phyloP scores from a whole-genome alignment of 2,797 vertebrate species.

The Cyprinella venusta region DNA sequence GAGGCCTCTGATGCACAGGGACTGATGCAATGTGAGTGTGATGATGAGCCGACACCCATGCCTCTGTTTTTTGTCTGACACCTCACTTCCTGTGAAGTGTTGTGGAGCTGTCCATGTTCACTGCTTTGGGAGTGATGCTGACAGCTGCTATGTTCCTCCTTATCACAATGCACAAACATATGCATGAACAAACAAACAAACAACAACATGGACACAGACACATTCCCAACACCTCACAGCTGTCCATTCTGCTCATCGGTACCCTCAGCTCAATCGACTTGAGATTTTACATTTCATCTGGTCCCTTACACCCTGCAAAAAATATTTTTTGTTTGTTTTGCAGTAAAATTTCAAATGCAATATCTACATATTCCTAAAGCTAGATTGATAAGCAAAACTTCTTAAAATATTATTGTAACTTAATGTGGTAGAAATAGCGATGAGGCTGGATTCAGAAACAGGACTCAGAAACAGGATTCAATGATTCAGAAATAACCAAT shows the following conservation, averaged over 20 bases:
- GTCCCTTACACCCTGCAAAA: neutral
- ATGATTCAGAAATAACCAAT: too few species aligned
- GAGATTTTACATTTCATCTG: neutral
- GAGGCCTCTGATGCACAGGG: constrained; percentile 8
- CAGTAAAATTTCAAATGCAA: neutral
- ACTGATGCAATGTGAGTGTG: constrained; percentile 22
- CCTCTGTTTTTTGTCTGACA: constrained; percentile 42
- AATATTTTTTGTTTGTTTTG: neutral
- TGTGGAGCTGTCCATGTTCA: constrained; percentile 30
- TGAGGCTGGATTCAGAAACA: too few species aligned
- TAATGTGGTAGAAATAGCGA: too few species aligned
- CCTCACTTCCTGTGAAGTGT: constrained; percentile 31
- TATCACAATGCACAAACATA: constrained; percentile 35
- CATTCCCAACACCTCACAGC: constrained; percentile 21
- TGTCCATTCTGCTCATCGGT: constrained; percentile 5
- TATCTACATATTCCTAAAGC: neutral
- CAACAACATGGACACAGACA: constrained; percentile 24
- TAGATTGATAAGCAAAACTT: neutral
- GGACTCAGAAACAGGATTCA: too few species aligned
- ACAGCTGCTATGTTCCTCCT: constrained; percentile 36
- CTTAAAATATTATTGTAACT: neutral
- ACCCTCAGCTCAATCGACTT: neutral
- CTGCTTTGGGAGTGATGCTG: constrained; percentile 36
- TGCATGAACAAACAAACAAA: constrained; percentile 38
- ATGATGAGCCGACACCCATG: constrained; percentile 24